Evolutionary conservation across 2,888 invertebrate genomes (phyloP), one percentile per base, ranked within the genome.

Genomic region (Hermaeophaga mercurialis): DNA sequence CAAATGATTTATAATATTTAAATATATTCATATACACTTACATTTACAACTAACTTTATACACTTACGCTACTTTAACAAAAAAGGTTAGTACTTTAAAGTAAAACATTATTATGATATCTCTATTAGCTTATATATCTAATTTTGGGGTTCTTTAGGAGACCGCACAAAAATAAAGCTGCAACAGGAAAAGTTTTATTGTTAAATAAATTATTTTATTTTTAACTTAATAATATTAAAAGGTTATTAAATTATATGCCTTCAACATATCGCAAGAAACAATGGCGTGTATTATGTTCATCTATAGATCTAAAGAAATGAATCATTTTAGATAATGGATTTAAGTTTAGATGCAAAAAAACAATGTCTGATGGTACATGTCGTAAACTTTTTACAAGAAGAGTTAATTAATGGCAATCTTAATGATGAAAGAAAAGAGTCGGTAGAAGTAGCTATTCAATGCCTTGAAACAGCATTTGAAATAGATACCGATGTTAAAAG

Each of bases 371-470:
- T 74, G 36, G 60, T 62, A 41, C 71, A 71, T 60, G 69, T 76
- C 15, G 63, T 77, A 24, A 61, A 69, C 7, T 77, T 77, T 61
- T 61, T 77, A 45, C 66, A 69, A 52, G 63, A 71, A 19, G 75
- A 77, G 63, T 56, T 74, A 11, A 61, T 63, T 26, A 65, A 65
- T 45, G 67, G 67, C 17, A 62, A 62, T 17, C 55, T 75, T 43
- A 72, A 70, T 61, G 73, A 73, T 43, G 78, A 78, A 58, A 70
- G 70, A 52, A 75, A 76, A 58, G 94, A 94, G 77, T 91, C 91
- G 74, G 80, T 96, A 46, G 95, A 95, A 81, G 97, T 98, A 55
- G 94, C 95, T 31, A 87, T 92, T 64, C 96, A 97, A 79, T 97
- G 97, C 78, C 81, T 96, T 66, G 94, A 96, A 78, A 90, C 91